Conservation (phyloP, 2,797 vertebrate species). For the Sphenopsis melanotis region DNA sequence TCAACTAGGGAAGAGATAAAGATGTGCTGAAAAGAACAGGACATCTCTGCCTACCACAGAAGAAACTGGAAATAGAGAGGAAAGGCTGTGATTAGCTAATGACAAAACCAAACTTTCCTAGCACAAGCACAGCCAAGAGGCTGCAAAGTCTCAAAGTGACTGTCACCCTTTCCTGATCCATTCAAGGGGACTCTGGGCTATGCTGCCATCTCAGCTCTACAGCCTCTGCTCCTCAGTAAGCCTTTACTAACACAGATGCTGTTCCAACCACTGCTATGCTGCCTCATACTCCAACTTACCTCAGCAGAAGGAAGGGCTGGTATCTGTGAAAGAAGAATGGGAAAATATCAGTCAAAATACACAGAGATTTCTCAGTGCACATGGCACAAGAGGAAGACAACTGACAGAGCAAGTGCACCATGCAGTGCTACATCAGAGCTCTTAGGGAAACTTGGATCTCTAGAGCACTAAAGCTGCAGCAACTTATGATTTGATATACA, state of each 20-base stretch:
- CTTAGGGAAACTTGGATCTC: background rate
- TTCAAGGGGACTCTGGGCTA: background rate
- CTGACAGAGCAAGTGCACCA: background rate
- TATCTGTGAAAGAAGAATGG: background rate
- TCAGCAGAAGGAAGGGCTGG: slow-evolving; percentile 41
- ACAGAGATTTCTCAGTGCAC: background rate
- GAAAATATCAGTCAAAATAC: background rate
- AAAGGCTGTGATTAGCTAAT: background rate
- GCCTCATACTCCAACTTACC: background rate
- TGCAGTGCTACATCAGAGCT: background rate
- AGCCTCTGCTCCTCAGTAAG: background rate
- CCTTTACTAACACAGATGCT: background rate
- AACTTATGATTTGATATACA: background rate
- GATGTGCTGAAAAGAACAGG: background rate
- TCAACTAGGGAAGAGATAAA: background rate
- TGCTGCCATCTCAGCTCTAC: background rate
- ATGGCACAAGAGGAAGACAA: background rate
- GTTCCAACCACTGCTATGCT: background rate
- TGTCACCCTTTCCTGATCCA: background rate
- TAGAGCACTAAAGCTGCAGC: background rate
- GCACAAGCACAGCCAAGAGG: background rate
- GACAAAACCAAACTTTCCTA: background rate
- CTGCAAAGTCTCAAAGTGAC: background rate
- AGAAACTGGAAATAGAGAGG: background rate
- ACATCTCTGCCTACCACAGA: background rate